Conservation (phyloP, 2,797 vertebrate genomes). For the Chaenodraco wilsoni region DNA sequence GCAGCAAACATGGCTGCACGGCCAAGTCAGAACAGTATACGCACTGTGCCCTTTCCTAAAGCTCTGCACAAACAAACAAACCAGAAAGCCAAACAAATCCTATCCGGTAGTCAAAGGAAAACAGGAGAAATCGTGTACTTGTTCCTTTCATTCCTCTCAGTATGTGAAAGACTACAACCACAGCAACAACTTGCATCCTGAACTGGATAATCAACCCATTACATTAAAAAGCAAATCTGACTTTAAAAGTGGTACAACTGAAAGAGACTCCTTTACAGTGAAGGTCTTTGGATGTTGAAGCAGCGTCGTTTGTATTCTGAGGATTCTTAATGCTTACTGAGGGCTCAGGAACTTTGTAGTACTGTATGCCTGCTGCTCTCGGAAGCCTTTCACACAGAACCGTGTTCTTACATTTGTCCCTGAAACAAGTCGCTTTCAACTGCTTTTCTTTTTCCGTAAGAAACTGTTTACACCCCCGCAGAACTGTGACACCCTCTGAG, state of each 20-base stretch:
- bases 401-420: slow-evolving; percentile 63
- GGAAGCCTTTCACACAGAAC: slow-evolving; percentile 78
- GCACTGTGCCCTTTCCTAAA: slow-evolving; percentile 68
- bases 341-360: slow-evolving; percentile 84
- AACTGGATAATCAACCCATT: slow-evolving; percentile 45
- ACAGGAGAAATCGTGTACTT: slow-evolving; percentile 45
- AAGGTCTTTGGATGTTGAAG: slow-evolving; percentile 72
- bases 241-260: slow-evolving; percentile 38
- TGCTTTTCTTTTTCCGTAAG: slow-evolving; percentile 64
- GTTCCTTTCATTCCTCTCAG: slow-evolving; percentile 57
- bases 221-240: slow-evolving; percentile 51
- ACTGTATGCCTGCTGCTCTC: slow-evolving; percentile 76
- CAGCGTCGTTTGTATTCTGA: slow-evolving; percentile 71
- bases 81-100: slow-evolving; percentile 67
- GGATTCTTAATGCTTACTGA: slow-evolving; percentile 72
- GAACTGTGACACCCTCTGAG: slow-evolving; percentile 76
- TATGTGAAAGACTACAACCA: slow-evolving; percentile 67
- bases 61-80: slow-evolving; percentile 76
- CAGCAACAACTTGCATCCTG: slow-evolving; percentile 57
- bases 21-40: slow-evolving; percentile 52
- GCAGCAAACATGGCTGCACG: slow-evolving; percentile 48
- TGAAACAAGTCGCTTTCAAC: slow-evolving; percentile 63
- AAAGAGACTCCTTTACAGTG: slow-evolving; percentile 64
- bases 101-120: slow-evolving; percentile 51
- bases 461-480: slow-evolving; percentile 82